phyloP scores from a whole-genome alignment of 2,113 vertebrate genomes.

The Carassius carassius region DNA sequence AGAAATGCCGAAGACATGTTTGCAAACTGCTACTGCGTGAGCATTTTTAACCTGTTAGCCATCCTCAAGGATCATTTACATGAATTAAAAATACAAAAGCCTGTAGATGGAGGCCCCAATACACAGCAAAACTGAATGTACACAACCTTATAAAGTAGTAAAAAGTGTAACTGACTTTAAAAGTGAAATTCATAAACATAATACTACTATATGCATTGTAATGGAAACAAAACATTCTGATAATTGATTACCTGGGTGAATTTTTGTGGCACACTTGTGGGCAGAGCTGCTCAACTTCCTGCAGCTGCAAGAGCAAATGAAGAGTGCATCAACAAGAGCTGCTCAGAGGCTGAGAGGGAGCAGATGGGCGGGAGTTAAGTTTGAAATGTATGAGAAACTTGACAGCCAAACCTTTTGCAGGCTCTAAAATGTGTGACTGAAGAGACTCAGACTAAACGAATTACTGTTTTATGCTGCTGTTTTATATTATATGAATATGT shows the following conservation, averaged over 20 bases:
- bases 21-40: background rate
- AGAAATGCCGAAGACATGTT: background rate
- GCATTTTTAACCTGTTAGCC: background rate
- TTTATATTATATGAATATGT: background rate
- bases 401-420: background rate
- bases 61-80: background rate
- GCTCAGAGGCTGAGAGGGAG: slow-evolving; percentile 39
- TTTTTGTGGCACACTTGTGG: background rate
- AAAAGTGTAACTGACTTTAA: too few relatives aligned
- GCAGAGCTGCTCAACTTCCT: slow-evolving; percentile 34
- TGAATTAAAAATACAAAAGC: background rate
- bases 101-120: background rate
- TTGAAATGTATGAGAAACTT: background rate
- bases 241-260: slow-evolving; percentile 24
- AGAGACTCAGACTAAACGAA: too few relatives aligned
- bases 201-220: background rate
- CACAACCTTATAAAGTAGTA: background rate
- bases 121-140: background rate
- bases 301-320: slow-evolving; percentile 42
- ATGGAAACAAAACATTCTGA: background rate
- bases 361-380: background rate
- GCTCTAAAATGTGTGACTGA: background rate
- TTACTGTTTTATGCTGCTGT: background rate
- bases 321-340: background rate
- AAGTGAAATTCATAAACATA: background rate